These are phyloP conservation scores for Cochlearius cochlearius DNA, from an alignment of 2,113 vertebrate species.

Conservation along the genomic window DNA sequence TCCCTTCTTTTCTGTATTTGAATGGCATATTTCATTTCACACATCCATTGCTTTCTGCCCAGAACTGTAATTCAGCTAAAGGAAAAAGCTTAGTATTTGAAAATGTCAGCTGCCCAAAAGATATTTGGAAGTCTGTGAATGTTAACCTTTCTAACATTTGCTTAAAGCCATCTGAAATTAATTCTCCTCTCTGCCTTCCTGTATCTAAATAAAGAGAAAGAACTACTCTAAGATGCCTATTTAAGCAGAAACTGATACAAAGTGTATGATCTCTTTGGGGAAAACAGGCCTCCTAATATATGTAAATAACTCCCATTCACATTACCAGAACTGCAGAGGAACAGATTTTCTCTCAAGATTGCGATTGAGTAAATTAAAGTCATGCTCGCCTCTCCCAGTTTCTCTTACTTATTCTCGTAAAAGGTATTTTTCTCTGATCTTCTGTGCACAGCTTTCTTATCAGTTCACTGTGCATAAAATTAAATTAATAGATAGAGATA, in stretches of 20 bases:
- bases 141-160: constrained; percentile 77
- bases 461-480: background rate
- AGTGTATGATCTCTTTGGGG: constrained; percentile 17
- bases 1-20: constrained; percentile 25
- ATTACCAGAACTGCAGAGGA: background rate
- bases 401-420: background rate
- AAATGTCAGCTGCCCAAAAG: constrained; percentile 76
- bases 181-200: constrained; percentile 27
- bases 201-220: constrained; percentile 18
- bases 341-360: background rate
- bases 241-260: constrained; percentile 59
- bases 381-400: background rate
- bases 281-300: constrained; percentile 20
- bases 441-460: background rate
- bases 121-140: constrained; percentile 69
- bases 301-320: constrained; percentile 22
- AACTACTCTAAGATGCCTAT: constrained; percentile 22
- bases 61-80: constrained; percentile 58
- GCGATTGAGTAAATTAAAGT: constrained; percentile 30
- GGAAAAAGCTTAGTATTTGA: constrained; percentile 64
- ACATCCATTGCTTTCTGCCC: constrained; percentile 45
- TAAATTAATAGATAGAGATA: background rate
- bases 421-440: constrained; percentile 1
- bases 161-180: constrained; percentile 75
- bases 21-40: constrained; percentile 72